Evolutionary conservation across 1,140 invertebrate genomes (phyloP), one percentile per base, ranked within the genome.

Genomic region (Sitobion miscanthi): DNA sequence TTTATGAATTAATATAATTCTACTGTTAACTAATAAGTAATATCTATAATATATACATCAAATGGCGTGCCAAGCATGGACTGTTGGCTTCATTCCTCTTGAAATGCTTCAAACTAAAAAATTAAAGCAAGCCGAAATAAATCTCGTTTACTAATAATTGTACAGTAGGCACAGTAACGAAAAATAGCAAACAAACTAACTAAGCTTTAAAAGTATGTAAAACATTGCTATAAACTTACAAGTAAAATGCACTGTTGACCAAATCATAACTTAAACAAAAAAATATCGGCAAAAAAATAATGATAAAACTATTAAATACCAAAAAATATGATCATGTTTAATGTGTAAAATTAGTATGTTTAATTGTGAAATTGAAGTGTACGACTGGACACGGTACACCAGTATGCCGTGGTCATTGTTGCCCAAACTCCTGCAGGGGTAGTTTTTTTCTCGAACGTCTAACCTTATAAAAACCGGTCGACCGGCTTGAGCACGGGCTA

Each of bases 401-500:
- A 90, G 25, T 42, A 35, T n/a, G 91, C 62, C 45, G 45, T 93
- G 69, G 47, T 83, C 82, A 69, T 45, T 69, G 77, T 83, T 57
- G 49, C 77, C 47, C 21, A 57, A 86, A 93, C 82, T 57, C 7
- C 77, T n/a, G 35, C 2, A 49, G 77, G 91, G 91, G 91, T 93
- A 57, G 45, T 52, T 92, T 91, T 93, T 83, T 85, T 92, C 47
- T 92, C 42, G 69, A 82, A 52, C 35, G 14, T 23, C 77, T 85
- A 85, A 85, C 77, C 91, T 52, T 92, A 92, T 54, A 57, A 93
- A 85, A 91, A 77, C 90, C 77, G 82, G 91, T 93, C 52, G 91
- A 57, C 52, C 91, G 35, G 52, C 82, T 93, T 86, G 82, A 85
- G 91, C 91, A 93, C 91, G 91, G 91, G 91, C 91, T 85, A 93